Evolutionary conservation across 2,113 vertebrate species (phyloP).

Genomic region (Helogale parvula): DNA sequence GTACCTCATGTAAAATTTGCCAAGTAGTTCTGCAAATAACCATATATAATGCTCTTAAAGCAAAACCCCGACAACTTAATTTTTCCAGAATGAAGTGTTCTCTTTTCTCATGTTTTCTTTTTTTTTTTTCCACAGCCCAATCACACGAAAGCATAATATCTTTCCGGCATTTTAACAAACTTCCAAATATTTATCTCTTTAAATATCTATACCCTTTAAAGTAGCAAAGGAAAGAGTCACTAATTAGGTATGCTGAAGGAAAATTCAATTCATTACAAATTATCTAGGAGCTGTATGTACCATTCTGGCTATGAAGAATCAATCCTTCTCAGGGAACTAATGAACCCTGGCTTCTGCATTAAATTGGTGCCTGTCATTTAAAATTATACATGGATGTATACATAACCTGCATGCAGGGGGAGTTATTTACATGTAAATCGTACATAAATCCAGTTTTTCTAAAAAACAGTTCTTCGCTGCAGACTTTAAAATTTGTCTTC

Average conservation of each 20-base stretch:
- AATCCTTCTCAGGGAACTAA: slow-evolving; percentile 60
- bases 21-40: background rate
- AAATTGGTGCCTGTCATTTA: slow-evolving; percentile 42
- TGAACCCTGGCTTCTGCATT: slow-evolving; percentile 45
- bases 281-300: background rate
- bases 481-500: slow-evolving; percentile 1
- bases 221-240: slow-evolving; percentile 14
- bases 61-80: background rate
- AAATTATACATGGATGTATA: slow-evolving; percentile 19
- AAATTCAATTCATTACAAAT: slow-evolving; percentile 64
- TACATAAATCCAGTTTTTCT: background rate
- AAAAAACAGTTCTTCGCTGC: slow-evolving; percentile 10
- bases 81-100: background rate
- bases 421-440: slow-evolving; percentile 37
- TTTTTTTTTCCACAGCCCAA: background rate
- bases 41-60: background rate
- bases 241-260: slow-evolving; percentile 63
- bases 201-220: slow-evolving; percentile 56
- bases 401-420: background rate
- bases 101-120: background rate
- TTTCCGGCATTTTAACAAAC: slow-evolving; percentile 33
- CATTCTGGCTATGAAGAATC: slow-evolving; percentile 46
- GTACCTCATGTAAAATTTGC: background rate
- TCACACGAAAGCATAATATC: background rate
- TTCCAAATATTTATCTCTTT: slow-evolving; percentile 33